Evolutionary conservation across 2,888 invertebrate species (phyloP).

Genomic region (Serrognathus titanus): DNA sequence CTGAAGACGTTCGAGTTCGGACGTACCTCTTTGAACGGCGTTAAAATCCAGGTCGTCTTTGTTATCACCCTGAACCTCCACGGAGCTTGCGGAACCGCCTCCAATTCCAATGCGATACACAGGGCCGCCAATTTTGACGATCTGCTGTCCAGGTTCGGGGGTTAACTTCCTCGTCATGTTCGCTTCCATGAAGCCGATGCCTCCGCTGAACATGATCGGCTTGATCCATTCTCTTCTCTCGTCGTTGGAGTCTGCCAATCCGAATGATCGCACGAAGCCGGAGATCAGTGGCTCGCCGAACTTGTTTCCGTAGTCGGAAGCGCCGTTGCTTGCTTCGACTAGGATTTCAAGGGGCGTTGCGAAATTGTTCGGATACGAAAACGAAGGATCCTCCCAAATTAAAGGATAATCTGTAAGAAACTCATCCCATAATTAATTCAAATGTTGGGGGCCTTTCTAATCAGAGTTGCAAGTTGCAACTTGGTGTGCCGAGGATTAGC

Average conservation of each 20-base stretch:
- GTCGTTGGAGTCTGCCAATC: slow-evolving; percentile 60
- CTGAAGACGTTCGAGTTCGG: not conserved
- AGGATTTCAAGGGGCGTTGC: slow-evolving; percentile 86
- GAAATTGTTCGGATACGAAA: slow-evolving; percentile 83
- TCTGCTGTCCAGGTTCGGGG: slow-evolving; percentile 79
- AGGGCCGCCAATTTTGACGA: slow-evolving; percentile 95
- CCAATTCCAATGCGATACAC: slow-evolving; percentile 98
- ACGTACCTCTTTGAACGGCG: slow-evolving; percentile 83
- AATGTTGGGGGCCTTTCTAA: no score
- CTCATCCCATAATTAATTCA: no score
- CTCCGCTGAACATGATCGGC: slow-evolving; percentile 98
- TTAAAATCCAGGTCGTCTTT: slow-evolving; percentile 87
- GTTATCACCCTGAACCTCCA: slow-evolving; percentile 89
- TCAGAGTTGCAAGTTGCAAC: no score
- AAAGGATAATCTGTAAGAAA: slow-evolving; percentile 65
- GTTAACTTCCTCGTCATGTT: slow-evolving; percentile 73
- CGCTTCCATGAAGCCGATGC: slow-evolving; percentile 87
- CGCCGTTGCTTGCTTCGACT: slow-evolving; percentile 95
- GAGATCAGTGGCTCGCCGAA: slow-evolving; percentile 94
- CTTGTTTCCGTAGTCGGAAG: slow-evolving; percentile 98
- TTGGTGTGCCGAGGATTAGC: no score
- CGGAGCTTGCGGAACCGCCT: slow-evolving; percentile 97
- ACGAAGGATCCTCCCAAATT: slow-evolving; percentile 79
- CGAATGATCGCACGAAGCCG: slow-evolving; percentile 91
- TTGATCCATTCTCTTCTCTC: slow-evolving; percentile 89